Percentiles rank a stretch among this genome's conserved stretches.
Conservation (phyloP, 2,888 invertebrate species). For the Cephus rjabovi region DNA sequence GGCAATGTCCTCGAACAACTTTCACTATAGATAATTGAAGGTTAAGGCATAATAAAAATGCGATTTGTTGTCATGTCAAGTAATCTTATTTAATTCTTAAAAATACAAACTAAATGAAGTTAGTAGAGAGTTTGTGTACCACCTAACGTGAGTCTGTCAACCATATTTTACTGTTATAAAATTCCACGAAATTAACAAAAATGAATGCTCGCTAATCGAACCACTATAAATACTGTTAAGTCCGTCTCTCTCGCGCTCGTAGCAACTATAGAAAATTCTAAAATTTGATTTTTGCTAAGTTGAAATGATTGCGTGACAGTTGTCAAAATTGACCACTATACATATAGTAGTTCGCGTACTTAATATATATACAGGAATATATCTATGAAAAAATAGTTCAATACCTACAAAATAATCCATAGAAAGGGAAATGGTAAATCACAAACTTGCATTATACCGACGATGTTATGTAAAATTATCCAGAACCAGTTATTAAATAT, state of each 20-base stretch:
- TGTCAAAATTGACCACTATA: neutral
- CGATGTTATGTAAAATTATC: neutral
- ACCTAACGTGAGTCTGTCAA: neutral
- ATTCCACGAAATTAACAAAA: neutral
- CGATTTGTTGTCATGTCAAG: neutral
- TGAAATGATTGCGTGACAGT: neutral
- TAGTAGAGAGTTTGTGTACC: neutral
- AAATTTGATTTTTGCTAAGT: neutral
- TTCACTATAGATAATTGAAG: neutral
- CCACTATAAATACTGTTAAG: neutral
- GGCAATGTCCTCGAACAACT: neutral
- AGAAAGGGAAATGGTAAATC: neutral
- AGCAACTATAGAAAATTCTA: neutral
- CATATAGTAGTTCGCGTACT: neutral
- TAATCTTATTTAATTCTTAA: neutral
- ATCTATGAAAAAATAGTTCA: neutral
- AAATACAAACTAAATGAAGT: neutral
- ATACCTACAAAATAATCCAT: neutral
- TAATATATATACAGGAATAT: neutral
- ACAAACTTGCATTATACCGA: neutral
- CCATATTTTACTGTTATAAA: neutral
- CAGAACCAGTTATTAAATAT: neutral
- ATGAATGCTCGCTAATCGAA: neutral
- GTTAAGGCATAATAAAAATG: neutral
- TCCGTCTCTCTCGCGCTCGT: neutral